phyloP scores from a whole-genome alignment of 2,113 vertebrate species.

The Orthonyx spaldingii region DNA sequence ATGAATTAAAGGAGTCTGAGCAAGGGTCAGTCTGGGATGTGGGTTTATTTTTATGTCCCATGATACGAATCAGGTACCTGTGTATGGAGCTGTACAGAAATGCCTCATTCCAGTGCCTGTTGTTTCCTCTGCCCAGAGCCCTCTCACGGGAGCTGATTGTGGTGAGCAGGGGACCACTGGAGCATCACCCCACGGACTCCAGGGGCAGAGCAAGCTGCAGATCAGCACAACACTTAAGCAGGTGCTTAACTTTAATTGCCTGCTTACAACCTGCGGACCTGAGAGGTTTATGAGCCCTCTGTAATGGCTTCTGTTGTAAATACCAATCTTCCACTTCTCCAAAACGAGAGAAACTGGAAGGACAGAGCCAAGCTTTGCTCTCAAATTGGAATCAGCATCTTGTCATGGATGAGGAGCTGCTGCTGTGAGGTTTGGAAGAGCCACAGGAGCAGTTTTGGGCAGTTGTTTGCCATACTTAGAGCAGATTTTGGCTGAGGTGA shows the following conservation, averaged over 20 bases:
- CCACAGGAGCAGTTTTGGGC: neutral
- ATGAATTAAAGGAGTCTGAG: neutral
- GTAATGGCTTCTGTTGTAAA: neutral
- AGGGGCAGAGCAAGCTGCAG: accelerated
- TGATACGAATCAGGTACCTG: accelerated
- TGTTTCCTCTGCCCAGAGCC: neutral
- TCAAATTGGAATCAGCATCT: neutral
- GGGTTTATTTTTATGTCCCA: neutral
- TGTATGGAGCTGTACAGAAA: accelerated
- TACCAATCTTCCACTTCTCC: neutral
- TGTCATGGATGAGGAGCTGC: neutral
- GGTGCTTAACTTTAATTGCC: constrained; percentile 25
- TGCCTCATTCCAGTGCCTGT: neutral
- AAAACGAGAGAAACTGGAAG: neutral
- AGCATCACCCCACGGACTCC: neutral
- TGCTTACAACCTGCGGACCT: neutral
- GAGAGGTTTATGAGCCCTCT: constrained; percentile 23
- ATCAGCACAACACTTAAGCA: neutral
- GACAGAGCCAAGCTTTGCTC: neutral
- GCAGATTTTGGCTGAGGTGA: neutral
- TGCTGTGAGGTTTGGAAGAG: neutral
- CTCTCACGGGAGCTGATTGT: accelerated
- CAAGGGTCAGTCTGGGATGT: accelerated
- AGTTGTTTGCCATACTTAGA: neutral
- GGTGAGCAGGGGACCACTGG: neutral